These are phyloP conservation scores for Corydoras maculifer DNA, from an alignment of 2,113 vertebrate species.

Conservation along the genomic window DNA sequence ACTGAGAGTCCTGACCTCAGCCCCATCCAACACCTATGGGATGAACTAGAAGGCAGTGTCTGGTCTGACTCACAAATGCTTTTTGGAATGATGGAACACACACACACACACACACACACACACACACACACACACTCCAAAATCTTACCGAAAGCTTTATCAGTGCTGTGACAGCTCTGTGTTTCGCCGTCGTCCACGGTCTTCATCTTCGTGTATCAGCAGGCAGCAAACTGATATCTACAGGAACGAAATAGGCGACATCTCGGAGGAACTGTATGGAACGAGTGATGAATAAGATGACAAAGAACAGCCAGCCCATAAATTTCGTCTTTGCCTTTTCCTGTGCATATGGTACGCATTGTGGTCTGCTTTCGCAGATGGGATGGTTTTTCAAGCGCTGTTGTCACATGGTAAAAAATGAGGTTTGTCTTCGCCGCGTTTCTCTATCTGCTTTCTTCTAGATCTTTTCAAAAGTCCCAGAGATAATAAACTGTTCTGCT, in stretches of 20 bases:
- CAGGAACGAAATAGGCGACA: neutral
- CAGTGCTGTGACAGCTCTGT: no score
- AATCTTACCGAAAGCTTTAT: no score
- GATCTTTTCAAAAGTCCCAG: slow-evolving; percentile 28
- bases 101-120: no score
- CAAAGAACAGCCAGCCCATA: slow-evolving; percentile 23
- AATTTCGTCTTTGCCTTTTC: slow-evolving; percentile 19
- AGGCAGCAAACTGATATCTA: no score
- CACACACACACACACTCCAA: no score
- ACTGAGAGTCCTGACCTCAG: no score
- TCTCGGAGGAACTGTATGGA: slow-evolving; percentile 12
- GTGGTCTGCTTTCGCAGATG: slow-evolving; percentile 22
- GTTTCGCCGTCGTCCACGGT: no score
- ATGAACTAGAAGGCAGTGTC: no score
- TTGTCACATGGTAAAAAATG: slow-evolving; percentile 10
- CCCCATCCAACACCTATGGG: no score
- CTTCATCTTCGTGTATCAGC: no score
- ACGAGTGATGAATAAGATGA: slow-evolving; percentile 14
- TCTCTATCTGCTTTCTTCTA: slow-evolving; percentile 16
- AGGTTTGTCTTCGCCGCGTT: slow-evolving; percentile 5
- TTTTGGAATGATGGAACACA: no score
- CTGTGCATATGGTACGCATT: slow-evolving; percentile 17
- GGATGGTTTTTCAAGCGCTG: slow-evolving; percentile 10
- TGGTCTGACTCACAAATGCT: no score
- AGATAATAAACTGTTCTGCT: slow-evolving; percentile 39